Base-by-base conservation (phyloP, 2,888 invertebrate genomes). In the Didymodactylos carnosus region DNA sequence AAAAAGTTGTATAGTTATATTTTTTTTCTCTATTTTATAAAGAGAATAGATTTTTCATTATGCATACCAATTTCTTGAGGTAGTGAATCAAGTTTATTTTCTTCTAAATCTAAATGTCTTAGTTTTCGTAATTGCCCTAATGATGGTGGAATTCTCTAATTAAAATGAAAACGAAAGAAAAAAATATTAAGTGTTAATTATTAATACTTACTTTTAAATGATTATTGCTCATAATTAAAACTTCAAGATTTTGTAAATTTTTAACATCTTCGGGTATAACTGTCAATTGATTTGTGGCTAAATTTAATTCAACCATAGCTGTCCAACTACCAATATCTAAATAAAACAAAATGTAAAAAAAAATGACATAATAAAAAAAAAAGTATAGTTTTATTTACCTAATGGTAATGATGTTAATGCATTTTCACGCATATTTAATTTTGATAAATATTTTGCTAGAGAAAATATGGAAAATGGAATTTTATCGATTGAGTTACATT, bases 391-490 rank as follows among this genome's bases (percentile, higher is more conserved):
- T 23, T 3, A 49, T 19, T n/a, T 62, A 87, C 87, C 87, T 72
- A 98, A 86, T 35, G 98, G 98, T 78, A 98, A 86, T 35, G 94
- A 91, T 25, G 94, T 92, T 76, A 99, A 85, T 80, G 91, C 89
- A 85, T 99, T 99, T 83, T 98, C 97, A 83, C 97, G 98, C 94
- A 99, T 94, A 82, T 95, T 99, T 73, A 99, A 86, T 84, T 97
- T 98, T 7, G 95, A 94, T 77, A 99, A 86, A 83, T 90, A 90
- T 81, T 90, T 91, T 29, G 98, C 95, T 79, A 94, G 88, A 25
- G 97, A 94, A 84, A 99, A 98, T 82, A 99, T 97, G 23, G 94
- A 97, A 84, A 97, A 97, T 0, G 98, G 98, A 81, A 99, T 97
- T 86, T 97, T 97, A 82, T 94, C 95, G 80, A 99, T 95, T 84